phyloP scores from a whole-genome alignment of 2,113 vertebrate genomes.

The Raja brachyura region DNA sequence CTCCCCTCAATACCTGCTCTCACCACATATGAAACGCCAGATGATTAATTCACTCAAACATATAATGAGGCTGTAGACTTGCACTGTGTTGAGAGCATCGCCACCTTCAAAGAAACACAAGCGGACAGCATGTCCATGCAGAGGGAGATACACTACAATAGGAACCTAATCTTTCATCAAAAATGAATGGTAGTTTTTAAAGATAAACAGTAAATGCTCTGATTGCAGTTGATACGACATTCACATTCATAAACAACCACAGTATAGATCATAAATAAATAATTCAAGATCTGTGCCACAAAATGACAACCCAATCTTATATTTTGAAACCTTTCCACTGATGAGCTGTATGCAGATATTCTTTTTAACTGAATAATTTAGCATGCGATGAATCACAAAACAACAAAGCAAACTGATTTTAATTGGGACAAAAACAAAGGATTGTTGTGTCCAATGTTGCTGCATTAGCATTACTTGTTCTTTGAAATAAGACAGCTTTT shows the following conservation, averaged over 20 bases:
- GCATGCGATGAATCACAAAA: neutral
- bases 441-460: neutral
- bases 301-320: neutral
- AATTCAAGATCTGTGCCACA: neutral
- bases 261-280: neutral
- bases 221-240: neutral
- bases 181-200: neutral
- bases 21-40: no score
- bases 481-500: slow-evolving; percentile 16
- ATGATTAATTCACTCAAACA: no score
- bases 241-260: neutral
- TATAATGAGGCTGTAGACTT: no score
- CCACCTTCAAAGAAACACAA: no score
- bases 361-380: neutral
- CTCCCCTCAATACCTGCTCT: no score
- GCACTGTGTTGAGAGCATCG: no score
- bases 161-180: neutral
- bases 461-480: neutral
- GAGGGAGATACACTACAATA: neutral
- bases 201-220: neutral
- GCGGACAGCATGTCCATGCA: no score
- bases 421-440: neutral
- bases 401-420: neutral
- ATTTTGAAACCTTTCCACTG: neutral
- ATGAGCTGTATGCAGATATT: neutral